Conservation (phyloP, 2,888 invertebrate species). For the Acleris holmiana region DNA sequence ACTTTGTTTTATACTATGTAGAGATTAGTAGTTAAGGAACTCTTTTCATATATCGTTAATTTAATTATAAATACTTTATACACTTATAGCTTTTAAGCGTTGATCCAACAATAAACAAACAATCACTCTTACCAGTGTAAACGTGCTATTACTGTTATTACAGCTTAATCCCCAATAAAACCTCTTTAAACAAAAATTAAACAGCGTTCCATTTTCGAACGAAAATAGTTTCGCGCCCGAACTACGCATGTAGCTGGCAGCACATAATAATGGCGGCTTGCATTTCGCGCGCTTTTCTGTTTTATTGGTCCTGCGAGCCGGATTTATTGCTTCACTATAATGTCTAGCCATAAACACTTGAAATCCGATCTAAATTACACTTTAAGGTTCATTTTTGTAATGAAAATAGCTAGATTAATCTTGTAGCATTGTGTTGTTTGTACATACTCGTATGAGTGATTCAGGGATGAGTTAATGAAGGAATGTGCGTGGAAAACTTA, state of each 20-base stretch:
- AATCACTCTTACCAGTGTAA: too few relatives aligned
- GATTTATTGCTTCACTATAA: constrained; percentile 63
- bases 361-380: constrained; percentile 62
- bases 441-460: too few relatives aligned
- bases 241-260: constrained; percentile 18
- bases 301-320: constrained; percentile 68
- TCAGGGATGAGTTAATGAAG: too few relatives aligned
- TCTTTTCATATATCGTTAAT: too few relatives aligned
- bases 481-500: too few relatives aligned
- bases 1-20: too few relatives aligned
- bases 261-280: constrained; percentile 46
- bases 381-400: constrained; percentile 54
- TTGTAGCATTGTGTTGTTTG: too few relatives aligned
- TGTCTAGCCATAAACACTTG: constrained; percentile 65
- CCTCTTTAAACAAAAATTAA: background rate
- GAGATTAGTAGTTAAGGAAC: too few relatives aligned
- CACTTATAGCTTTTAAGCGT: too few relatives aligned
- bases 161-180: background rate
- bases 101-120: too few relatives aligned
- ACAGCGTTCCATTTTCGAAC: constrained; percentile 3
- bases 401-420: constrained; percentile 39
- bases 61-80: too few relatives aligned
- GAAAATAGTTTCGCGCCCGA: constrained; percentile 10
- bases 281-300: constrained; percentile 51
- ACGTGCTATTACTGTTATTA: too few relatives aligned